A percentile compares a stretch with the other conserved stretches of the same genome.
Evolutionary conservation across 53 echinoderm and acorn worm genomes (phyloP).

Genomic region (Arbacia lixula): DNA sequence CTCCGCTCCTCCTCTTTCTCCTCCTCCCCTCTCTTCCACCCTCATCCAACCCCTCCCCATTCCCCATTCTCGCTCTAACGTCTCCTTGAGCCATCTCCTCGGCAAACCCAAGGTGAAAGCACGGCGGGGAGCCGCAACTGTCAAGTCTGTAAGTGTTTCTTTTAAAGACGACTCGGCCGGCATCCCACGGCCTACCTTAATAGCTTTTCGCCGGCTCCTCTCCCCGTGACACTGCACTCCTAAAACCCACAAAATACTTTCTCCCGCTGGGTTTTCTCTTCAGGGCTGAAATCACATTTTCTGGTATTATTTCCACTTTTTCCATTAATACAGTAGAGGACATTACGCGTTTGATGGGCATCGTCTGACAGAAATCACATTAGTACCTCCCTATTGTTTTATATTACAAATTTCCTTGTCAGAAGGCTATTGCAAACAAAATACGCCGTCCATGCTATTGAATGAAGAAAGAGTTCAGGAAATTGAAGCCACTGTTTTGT

Average conservation of each 20-base stretch:
- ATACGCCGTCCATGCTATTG: too few relatives aligned
- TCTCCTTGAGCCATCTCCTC: background rate
- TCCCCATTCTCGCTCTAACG: background rate
- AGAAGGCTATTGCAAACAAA: too few relatives aligned
- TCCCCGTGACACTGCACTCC: slow-evolving; percentile 29
- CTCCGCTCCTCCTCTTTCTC: background rate
- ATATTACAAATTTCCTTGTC: too few relatives aligned
- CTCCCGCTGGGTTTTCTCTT: slow-evolving; percentile 50
- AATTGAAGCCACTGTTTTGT: too few relatives aligned
- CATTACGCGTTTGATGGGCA: too few relatives aligned
- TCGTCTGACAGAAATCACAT: too few relatives aligned
- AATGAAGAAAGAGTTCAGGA: too few relatives aligned
- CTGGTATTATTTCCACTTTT: background rate
- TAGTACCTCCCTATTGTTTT: too few relatives aligned
- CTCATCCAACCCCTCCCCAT: background rate
- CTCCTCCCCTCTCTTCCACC: background rate
- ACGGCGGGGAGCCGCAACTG: slow-evolving; percentile 42
- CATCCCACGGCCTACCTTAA: slow-evolving; percentile 35
- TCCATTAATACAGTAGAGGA: too few relatives aligned
- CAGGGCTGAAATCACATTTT: background rate
- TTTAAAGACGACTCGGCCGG: background rate
- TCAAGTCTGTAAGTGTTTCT: slow-evolving; percentile 46
- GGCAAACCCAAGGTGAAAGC: slow-evolving; percentile 12
- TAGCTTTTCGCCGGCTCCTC: slow-evolving; percentile 38
- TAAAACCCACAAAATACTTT: slow-evolving; percentile 60